These are phyloP conservation scores for Atta texana DNA, from an alignment of 1,140 invertebrate species.

Conservation along the genomic window DNA sequence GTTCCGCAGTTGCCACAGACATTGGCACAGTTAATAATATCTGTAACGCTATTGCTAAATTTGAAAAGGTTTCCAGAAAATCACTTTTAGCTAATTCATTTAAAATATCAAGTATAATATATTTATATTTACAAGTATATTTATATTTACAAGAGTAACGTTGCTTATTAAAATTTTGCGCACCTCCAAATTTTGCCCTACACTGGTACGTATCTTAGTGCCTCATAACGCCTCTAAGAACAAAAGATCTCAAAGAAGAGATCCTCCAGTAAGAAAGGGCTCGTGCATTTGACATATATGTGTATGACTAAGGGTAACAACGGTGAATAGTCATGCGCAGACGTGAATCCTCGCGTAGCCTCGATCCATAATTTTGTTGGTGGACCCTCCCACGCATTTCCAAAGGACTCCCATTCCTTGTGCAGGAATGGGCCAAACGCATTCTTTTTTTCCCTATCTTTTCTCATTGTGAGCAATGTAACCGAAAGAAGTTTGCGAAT, in stretches of 20 bases:
- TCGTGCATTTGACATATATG: background rate
- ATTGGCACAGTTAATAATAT: too few relatives aligned
- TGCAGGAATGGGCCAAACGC: constrained; percentile 59
- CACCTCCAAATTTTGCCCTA: too few relatives aligned
- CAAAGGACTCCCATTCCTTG: constrained; percentile 63
- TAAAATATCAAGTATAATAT: too few relatives aligned
- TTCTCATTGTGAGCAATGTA: background rate
- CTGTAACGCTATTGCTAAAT: too few relatives aligned
- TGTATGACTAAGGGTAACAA: constrained; percentile 45
- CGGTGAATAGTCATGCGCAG: constrained; percentile 69
- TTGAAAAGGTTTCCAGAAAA: too few relatives aligned
- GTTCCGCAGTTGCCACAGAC: too few relatives aligned
- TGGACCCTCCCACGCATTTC: constrained; percentile 75
- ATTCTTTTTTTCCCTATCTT: constrained; percentile 60
- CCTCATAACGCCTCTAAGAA: background rate
- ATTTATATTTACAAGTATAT: too few relatives aligned
- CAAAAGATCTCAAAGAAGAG: background rate
- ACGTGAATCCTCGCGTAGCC: constrained; percentile 50
- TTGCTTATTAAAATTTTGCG: background rate
- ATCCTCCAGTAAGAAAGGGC: background rate
- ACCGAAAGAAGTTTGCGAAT: background rate
- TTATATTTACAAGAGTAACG: too few relatives aligned
- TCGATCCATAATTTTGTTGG: constrained; percentile 78
- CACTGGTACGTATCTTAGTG: too few relatives aligned
- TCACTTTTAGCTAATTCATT: too few relatives aligned